Conservation (phyloP, 2,888 invertebrate species). For the Gymnosoma rotundatum region DNA sequence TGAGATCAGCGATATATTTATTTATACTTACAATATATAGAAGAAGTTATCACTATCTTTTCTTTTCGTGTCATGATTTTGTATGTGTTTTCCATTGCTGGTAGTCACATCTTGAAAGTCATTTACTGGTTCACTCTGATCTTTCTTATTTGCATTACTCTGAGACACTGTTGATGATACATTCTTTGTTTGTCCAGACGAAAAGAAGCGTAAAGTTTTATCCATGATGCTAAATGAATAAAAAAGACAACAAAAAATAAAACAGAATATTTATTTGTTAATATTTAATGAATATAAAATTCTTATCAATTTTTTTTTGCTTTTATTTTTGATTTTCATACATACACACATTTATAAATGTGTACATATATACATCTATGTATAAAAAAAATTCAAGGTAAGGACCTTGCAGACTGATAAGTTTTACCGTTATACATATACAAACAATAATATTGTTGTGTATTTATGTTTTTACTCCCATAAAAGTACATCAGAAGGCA, state of each 20-base stretch:
- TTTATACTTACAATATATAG: slow-evolving; percentile 80
- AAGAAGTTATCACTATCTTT: slow-evolving; percentile 81
- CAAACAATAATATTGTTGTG: too few species aligned
- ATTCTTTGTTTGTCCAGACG: slow-evolving; percentile 75
- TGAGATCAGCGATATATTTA: too few species aligned
- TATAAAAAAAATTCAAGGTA: slow-evolving; percentile 31
- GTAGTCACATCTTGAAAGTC: slow-evolving; percentile 71
- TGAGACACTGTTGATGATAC: slow-evolving; percentile 51
- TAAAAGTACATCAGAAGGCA: too few species aligned
- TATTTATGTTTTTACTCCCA: too few species aligned
- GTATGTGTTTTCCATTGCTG: slow-evolving; percentile 70
- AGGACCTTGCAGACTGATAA: slow-evolving; percentile 39
- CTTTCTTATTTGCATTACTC: slow-evolving; percentile 72
- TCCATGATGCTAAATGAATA: slow-evolving; percentile 74
- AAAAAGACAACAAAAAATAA: background rate
- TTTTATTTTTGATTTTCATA: too few species aligned
- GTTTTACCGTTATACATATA: slow-evolving; percentile 16
- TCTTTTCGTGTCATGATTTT: slow-evolving; percentile 71
- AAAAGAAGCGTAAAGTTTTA: slow-evolving; percentile 78
- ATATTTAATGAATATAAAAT: too few species aligned
- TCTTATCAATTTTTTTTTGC: too few species aligned
- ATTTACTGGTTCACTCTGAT: slow-evolving; percentile 59
- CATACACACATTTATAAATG: too few species aligned
- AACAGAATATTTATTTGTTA: too few species aligned
- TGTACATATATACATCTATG: too few species aligned